Evolutionary conservation across 64 coral and sea anemone species (phyloP), one percentile per base, ranked within the genome.

Genomic region (Pocillopora verrucosa): DNA sequence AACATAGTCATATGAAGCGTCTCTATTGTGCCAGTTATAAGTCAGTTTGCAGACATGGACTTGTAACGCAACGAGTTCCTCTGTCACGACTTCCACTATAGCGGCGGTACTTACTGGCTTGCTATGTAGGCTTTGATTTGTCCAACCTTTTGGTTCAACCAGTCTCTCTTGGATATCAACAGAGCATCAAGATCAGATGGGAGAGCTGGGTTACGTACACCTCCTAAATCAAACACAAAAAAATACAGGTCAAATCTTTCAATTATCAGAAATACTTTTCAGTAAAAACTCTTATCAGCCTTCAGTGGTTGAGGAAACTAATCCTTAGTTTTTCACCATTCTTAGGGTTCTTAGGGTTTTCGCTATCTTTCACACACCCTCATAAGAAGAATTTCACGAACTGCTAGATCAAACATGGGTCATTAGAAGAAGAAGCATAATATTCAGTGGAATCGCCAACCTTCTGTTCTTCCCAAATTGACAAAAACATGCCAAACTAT

Each of bases 401-500:
- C 10, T 70, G 2, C 22, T 9, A 10, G 67, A 5, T 65, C 64
- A 17, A n/a, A 72, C 56, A 62, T 24, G 11, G 67, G 61, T 41
- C 38, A 6, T 64, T 19, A 45, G 7, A 82, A 65, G 30, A 35
- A 5, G 36, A 41, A 22, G 12, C 65, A 15, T 17, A 12, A 60
- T 9, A 61, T 20, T 20, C 19, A 4, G 9, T 68, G 38, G 41
- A 25, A 11, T 70, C 61, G 63, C 90, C 67, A 14, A 92, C 90
- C 90, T 70, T 84, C 61, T 56, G 82, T 87, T 41, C 76, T 79
- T 24, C 72, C 84, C 4, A 87, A 74, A 34, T 87, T 72, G 4
- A 80, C 77, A 36, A 92, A 61, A 15, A 92, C 90, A 87, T 87
- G 84, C 90, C 90, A 92, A 9, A 77, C 77, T 64, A 92, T 61